A percentile compares a stretch with the other conserved stretches of the same genome.
phyloP scores from a whole-genome alignment of 2,113 vertebrate species.

The Macquaria ambigua region DNA sequence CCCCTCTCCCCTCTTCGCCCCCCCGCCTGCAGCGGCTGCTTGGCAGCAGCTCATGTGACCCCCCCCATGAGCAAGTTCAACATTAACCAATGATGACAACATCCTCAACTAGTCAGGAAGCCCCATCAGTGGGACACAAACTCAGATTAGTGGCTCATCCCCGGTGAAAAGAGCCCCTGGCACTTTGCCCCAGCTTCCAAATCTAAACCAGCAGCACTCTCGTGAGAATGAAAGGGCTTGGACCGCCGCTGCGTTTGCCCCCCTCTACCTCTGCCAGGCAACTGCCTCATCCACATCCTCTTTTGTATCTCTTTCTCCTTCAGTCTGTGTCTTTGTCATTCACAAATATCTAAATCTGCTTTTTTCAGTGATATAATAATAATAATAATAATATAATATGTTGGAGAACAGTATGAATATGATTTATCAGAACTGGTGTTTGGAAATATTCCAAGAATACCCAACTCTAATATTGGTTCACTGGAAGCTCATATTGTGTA shows the following conservation, averaged over 20 bases:
- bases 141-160: conserved; percentile 80
- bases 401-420: neutral
- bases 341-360: conserved; percentile 4
- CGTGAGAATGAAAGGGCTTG: conserved; percentile 63
- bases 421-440: conserved; percentile 17
- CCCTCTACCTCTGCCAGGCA: conserved; percentile 43
- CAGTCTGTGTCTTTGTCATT: conserved; percentile 21
- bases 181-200: conserved; percentile 63
- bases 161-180: conserved; percentile 73
- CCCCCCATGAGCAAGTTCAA: conserved; percentile 68
- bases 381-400: too few relatives aligned
- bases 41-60: conserved; percentile 55
- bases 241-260: conserved; percentile 3
- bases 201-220: conserved; percentile 76
- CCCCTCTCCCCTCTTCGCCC: neutral
- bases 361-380: neutral
- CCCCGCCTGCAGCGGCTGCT: conserved; percentile 7
- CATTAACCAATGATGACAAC: conserved; percentile 79
- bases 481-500: conserved; percentile 13
- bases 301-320: conserved; percentile 28
- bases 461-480: neutral
- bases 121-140: conserved; percentile 76
- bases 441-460: conserved; percentile 15
- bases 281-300: conserved; percentile 47
- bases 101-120: conserved; percentile 77